Evolutionary conservation across 1,140 invertebrate species (phyloP).

Genomic region (Sarcophaga peregrina): DNA sequence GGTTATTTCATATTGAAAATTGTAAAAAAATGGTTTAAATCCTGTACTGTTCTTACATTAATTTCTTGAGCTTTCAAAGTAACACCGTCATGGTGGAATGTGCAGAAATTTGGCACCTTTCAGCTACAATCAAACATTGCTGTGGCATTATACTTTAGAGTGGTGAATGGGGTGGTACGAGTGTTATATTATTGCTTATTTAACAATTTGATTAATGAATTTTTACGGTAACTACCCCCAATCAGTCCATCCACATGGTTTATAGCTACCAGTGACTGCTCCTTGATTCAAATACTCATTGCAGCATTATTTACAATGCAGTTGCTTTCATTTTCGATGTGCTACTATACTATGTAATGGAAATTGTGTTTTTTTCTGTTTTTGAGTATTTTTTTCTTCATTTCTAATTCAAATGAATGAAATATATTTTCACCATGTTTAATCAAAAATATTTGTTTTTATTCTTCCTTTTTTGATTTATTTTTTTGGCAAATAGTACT

Average conservation of each 20-base stretch:
- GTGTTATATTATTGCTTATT: conserved; percentile 31
- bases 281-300: too few relatives aligned
- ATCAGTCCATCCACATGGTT: not conserved
- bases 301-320: too few relatives aligned
- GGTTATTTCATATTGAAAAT: not conserved
- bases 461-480: not conserved
- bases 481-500: not conserved
- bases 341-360: too few relatives aligned
- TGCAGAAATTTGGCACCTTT: not conserved
- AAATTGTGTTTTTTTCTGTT: not conserved
- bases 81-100: not conserved
- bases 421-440: conserved; percentile 9
- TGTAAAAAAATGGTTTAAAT: not conserved
- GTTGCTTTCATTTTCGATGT: too few relatives aligned
- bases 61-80: not conserved
- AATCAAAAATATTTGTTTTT: conserved; percentile 17
- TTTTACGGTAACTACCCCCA: conserved; percentile 23
- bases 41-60: not conserved
- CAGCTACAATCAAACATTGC: not conserved
- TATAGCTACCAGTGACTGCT: too few relatives aligned
- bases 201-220: conserved; percentile 42
- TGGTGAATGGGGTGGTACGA: not conserved
- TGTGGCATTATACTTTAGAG: not conserved
- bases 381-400: not conserved
- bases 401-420: not conserved